These are phyloP conservation scores for Archips crataeganus DNA, from an alignment of 2,888 invertebrate genomes.

Conservation along the genomic window DNA sequence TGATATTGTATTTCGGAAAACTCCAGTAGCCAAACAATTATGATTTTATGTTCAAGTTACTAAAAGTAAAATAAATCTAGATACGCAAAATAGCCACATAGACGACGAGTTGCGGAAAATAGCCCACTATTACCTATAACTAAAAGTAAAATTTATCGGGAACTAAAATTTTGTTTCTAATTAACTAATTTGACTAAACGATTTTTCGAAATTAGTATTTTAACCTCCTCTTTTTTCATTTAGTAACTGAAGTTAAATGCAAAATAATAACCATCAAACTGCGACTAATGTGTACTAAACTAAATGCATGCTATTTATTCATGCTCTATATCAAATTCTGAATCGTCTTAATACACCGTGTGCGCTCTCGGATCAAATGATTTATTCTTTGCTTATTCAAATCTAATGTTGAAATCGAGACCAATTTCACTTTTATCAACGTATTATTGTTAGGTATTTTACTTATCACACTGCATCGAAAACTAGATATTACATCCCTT, in stretches of 20 bases:
- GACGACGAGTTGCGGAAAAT: too few relatives aligned
- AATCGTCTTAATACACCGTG: not conserved
- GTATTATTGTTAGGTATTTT: constrained; percentile 1
- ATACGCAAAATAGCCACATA: too few relatives aligned
- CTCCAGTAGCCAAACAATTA: too few relatives aligned
- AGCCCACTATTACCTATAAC: too few relatives aligned
- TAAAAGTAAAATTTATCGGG: too few relatives aligned
- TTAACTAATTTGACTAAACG: not conserved
- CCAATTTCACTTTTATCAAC: not conserved
- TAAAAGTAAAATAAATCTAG: too few relatives aligned
- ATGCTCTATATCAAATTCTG: not conserved
- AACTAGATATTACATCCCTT: not conserved
- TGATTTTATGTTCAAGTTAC: too few relatives aligned
- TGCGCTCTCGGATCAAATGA: not conserved
- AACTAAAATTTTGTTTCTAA: not conserved
- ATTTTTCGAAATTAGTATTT: not conserved
- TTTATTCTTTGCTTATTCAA: not conserved
- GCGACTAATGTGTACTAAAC: not conserved
- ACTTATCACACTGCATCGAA: not conserved
- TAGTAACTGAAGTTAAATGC: not conserved
- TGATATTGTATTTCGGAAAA: too few relatives aligned
- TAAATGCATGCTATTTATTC: not conserved
- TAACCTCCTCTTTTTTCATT: not conserved
- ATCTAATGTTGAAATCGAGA: not conserved
- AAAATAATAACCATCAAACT: not conserved